These are phyloP conservation scores for Muscicapa adusta DNA, from an alignment of 2,113 vertebrate genomes.

Conservation along the genomic window DNA sequence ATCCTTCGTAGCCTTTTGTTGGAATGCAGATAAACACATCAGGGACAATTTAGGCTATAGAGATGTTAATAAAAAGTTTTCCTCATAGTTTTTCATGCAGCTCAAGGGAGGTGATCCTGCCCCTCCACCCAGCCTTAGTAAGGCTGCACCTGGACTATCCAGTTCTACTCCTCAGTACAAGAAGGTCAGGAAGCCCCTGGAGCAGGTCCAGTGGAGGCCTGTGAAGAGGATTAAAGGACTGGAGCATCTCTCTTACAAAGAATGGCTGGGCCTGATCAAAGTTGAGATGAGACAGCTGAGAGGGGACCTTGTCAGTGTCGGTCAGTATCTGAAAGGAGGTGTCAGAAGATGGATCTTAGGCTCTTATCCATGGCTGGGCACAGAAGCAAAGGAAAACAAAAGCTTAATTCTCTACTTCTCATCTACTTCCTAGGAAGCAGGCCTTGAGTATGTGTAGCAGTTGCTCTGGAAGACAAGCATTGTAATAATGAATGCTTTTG, in stretches of 20 bases:
- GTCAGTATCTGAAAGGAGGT: background rate
- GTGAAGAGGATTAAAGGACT: background rate
- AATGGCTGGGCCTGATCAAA: background rate
- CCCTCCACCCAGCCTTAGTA: background rate
- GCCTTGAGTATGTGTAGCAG: rapidly evolving
- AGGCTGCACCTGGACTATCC: background rate
- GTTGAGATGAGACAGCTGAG: background rate
- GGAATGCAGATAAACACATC: background rate
- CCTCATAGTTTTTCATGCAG: background rate
- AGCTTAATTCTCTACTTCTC: background rate
- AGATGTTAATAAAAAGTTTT: background rate
- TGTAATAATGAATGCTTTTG: background rate
- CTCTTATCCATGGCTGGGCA: background rate
- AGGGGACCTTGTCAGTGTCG: background rate
- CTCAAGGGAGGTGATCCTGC: background rate
- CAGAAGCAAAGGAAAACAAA: background rate
- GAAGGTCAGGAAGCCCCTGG: background rate
- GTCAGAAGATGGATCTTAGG: background rate
- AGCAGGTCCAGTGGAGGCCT: background rate
- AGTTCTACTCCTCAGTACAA: background rate
- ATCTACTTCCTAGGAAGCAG: background rate
- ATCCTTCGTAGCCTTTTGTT: background rate
- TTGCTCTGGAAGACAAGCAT: background rate
- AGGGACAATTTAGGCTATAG: background rate
- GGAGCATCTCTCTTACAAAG: background rate